phyloP scores from a whole-genome alignment of 2,113 vertebrate species.

The Morone saxatilis region DNA sequence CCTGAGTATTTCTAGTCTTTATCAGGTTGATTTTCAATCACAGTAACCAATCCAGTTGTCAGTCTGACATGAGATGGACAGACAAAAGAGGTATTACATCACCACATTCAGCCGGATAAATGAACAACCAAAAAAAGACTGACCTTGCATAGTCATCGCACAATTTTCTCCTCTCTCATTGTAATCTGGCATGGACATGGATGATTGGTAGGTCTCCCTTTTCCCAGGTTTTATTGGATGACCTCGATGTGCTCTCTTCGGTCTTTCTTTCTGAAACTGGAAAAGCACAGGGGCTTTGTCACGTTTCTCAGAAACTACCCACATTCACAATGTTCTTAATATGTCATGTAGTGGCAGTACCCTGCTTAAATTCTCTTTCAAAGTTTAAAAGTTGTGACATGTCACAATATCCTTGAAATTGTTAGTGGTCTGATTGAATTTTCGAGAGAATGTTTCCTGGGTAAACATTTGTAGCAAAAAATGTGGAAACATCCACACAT shows the following conservation, averaged over 20 bases:
- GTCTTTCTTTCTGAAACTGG: background rate
- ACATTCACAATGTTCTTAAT: background rate
- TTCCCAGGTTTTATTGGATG: conserved; percentile 1
- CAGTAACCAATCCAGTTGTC: background rate
- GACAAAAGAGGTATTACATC: background rate
- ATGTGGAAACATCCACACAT: background rate
- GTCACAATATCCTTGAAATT: background rate
- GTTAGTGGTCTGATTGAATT: background rate
- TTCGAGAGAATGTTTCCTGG: background rate
- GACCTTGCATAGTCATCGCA: background rate
- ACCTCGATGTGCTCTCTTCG: background rate
- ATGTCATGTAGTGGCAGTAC: background rate
- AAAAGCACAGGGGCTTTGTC: background rate
- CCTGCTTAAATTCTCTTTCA: background rate
- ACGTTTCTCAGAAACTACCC: background rate
- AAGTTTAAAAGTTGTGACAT: background rate
- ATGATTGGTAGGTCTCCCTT: background rate
- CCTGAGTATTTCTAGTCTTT: too few species aligned
- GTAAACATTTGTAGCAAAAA: background rate
- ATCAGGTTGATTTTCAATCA: too few species aligned
- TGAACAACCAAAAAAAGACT: background rate
- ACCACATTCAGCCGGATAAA: background rate
- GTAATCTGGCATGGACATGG: background rate
- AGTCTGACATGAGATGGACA: background rate
- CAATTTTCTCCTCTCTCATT: background rate